Conservation (phyloP, 1,140 invertebrate species). For the Eufriesea mexicana region DNA sequence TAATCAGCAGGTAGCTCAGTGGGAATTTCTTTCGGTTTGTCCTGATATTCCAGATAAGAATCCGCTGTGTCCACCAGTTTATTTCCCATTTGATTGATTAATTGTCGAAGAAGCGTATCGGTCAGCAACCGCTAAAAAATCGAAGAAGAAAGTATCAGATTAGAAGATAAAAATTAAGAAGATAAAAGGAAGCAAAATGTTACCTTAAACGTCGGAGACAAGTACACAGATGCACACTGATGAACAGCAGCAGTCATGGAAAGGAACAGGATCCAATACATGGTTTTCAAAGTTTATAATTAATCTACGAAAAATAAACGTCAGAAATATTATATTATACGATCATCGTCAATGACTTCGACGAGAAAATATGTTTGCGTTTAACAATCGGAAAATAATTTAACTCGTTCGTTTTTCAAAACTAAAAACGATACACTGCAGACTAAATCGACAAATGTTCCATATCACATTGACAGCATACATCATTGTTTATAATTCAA, state of each 20-base stretch:
- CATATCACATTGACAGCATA: no score
- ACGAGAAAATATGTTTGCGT: no score
- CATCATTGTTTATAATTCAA: no score
- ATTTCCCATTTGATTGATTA: slow-evolving; percentile 87
- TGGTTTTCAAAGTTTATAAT: slow-evolving; percentile 24
- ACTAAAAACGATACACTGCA: no score
- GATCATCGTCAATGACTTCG: no score
- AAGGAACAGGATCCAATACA: slow-evolving; percentile 60
- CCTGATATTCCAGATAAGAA: slow-evolving; percentile 86
- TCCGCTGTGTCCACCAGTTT: slow-evolving; percentile 86
- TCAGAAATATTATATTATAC: no score
- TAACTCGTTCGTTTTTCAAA: no score
- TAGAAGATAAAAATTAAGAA: no score
- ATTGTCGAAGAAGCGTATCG: slow-evolving; percentile 85
- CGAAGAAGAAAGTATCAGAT: neutral
- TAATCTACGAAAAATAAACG: no score
- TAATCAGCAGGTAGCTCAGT: slow-evolving; percentile 83
- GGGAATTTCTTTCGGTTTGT: slow-evolving; percentile 83
- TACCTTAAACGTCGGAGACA: slow-evolving; percentile 70
- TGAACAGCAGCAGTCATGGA: slow-evolving; percentile 54
- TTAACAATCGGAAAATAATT: no score
- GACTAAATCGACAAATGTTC: no score
- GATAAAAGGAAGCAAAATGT: no score
- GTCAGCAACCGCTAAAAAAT: slow-evolving; percentile 78
- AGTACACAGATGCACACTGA: slow-evolving; percentile 56